Evolutionary conservation across 37 sponge, comb jelly and placozoan genomes (phyloP).

Genomic region (Dysidea cf. avara): DNA sequence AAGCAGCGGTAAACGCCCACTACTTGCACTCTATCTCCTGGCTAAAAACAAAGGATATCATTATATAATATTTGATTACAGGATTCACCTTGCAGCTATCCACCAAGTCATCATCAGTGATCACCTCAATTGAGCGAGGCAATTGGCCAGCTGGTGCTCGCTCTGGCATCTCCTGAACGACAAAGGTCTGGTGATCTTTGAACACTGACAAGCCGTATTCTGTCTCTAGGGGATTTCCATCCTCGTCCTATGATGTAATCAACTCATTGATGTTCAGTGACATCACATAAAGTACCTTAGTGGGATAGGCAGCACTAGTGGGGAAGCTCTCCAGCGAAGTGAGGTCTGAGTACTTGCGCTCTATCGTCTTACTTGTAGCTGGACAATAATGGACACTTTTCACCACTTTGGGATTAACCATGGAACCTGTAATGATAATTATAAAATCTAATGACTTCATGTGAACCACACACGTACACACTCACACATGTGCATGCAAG

Average conservation of each 20-base stretch:
- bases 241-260: conserved; percentile 74
- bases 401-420: conserved; percentile 91
- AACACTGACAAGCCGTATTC: conserved; percentile 95
- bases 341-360: conserved; percentile 92
- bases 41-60: conserved; percentile 20
- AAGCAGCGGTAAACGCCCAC: conserved; percentile 92
- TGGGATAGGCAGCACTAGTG: conserved; percentile 83
- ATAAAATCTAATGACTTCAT: neutral
- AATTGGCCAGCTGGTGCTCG: conserved; percentile 98
- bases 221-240: conserved; percentile 95
- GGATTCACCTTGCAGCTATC: conserved; percentile 82
- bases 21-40: conserved; percentile 89
- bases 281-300: too few relatives aligned
- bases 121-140: conserved; percentile 92
- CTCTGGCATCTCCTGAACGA: conserved; percentile 98
- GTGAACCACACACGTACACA: neutral
- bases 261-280: too few relatives aligned
- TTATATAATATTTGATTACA: neutral
- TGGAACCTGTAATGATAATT: conserved; percentile 47
- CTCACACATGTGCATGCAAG: neutral
- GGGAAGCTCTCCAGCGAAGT: conserved; percentile 93
- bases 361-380: conserved; percentile 90
- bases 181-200: conserved; percentile 92
- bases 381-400: conserved; percentile 99
- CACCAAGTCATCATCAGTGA: conserved; percentile 90